Base-by-base conservation (phyloP, 2,797 vertebrate species). In the Vipera latastei region DNA sequence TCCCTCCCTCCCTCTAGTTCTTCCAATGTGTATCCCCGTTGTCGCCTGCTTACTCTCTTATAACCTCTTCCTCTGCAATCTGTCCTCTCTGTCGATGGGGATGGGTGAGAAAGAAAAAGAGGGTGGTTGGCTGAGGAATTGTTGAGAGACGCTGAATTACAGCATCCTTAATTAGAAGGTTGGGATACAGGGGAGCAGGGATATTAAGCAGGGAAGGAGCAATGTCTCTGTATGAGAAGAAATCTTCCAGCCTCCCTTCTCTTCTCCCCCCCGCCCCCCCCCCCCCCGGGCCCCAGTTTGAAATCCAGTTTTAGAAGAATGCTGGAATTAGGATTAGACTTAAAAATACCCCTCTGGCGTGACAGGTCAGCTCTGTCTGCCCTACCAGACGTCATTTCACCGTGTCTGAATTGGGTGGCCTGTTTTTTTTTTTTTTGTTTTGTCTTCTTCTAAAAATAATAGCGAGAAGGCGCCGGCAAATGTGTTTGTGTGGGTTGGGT, bases 141-240 rank as follows among this genome's bases (percentile, higher is more conserved):
- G n/a, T 32, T 32, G n/a, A n/a, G n/a, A 69, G 69, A 69, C 65
- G 32, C 14, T 6, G 6, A 69, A 11, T 95, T 85, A 26, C 55
- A 2, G 65, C 26, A 1, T 93, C 93, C 93, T 95, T 95, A 94
- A 87, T 92, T 92, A 92, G 93, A 12, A 12, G 44, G 4, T 94
- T 87, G 91, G 93, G 93, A 92, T 73, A 4, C 0, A 2, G 3
- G 20, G 69, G 61, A 93, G 28, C 20, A 92, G 93, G 32, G 93
- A 93, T 0, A 18, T 91, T 8, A 25, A 44, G 16, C 25, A 86
- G 25, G 22, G 48, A 63, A 0, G 32, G 90, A 78, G 86, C 20
- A 13, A 20, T 0, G 32, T 0, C 59, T 88, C 44, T 13, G 11
- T 51, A 28, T 1, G 16, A 69, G 94, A 92, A 69, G 94, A 92